Evolutionary conservation across 2,888 invertebrate species (phyloP).

Genomic region (Hofmannophila pseudospretella): DNA sequence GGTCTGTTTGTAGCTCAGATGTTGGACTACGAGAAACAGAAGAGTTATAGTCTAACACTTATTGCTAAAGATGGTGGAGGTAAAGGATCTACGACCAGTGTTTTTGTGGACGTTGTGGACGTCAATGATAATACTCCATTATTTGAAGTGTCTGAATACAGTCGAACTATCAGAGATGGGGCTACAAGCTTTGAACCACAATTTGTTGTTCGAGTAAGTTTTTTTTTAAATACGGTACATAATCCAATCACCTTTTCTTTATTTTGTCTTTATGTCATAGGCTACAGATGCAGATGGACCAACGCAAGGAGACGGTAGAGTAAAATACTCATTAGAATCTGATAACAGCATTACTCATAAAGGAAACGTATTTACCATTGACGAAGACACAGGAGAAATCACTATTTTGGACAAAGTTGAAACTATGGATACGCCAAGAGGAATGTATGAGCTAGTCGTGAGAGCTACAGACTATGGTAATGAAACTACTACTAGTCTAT

Average conservation of each 20-base stretch:
- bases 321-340: conserved; percentile 81
- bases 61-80: conserved; percentile 91
- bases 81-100: conserved; percentile 82
- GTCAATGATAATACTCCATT: conserved; percentile 87
- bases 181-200: conserved; percentile 87
- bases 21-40: conserved; percentile 88
- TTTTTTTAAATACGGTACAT: not conserved
- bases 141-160: conserved; percentile 84
- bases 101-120: conserved; percentile 84
- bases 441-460: conserved; percentile 83
- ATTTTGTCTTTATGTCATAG: conserved; percentile 35
- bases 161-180: conserved; percentile 86
- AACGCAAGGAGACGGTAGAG: conserved; percentile 82
- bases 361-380: conserved; percentile 81
- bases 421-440: conserved; percentile 85
- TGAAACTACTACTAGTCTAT: not conserved
- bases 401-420: conserved; percentile 80
- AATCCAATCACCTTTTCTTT: not conserved
- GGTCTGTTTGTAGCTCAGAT: conserved; percentile 80
- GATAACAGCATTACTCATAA: conserved; percentile 82
- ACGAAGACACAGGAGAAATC: conserved; percentile 84
- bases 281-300: conserved; percentile 88
- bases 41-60: conserved; percentile 87
- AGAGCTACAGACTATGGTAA: conserved; percentile 84
- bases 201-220: conserved; percentile 81